phyloP scores from a whole-genome alignment of 2,113 vertebrate species.

The Euleptes europaea region DNA sequence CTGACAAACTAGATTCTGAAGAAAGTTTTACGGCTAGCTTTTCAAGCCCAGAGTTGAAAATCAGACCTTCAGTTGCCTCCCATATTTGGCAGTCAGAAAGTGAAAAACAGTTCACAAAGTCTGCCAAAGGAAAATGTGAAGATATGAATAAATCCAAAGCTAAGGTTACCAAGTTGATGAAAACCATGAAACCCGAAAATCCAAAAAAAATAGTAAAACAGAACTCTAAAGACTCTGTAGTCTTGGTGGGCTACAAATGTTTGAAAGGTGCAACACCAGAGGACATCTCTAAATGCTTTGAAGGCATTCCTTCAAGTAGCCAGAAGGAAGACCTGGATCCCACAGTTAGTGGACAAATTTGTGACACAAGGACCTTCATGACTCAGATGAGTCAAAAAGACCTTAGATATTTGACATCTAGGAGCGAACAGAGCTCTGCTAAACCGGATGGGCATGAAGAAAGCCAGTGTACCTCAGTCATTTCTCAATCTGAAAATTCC shows the following conservation, averaged over 20 bases:
- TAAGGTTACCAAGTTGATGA: constrained; percentile 93
- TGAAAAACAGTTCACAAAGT: constrained; percentile 81
- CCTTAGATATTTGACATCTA: constrained; percentile 68
- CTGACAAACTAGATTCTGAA: constrained; percentile 84
- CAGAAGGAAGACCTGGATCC: constrained; percentile 79
- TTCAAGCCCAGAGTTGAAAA: constrained; percentile 82
- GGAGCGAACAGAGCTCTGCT: constrained; percentile 71
- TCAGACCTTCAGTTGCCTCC: constrained; percentile 72
- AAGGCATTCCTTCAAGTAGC: constrained; percentile 76
- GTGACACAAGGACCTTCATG: constrained; percentile 75
- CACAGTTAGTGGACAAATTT: constrained; percentile 67
- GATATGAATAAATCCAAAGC: constrained; percentile 89
- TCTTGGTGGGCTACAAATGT: constrained; percentile 95
- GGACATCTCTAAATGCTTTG: constrained; percentile 78
- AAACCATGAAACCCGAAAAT: constrained; percentile 91
- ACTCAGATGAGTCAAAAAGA: constrained; percentile 75
- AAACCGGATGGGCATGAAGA: constrained; percentile 67
- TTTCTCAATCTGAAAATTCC: constrained; percentile 73
- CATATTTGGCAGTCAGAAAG: constrained; percentile 80
- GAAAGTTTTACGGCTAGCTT: constrained; percentile 79
- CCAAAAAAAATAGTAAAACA: constrained; percentile 92
- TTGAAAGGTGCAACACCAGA: constrained; percentile 84
- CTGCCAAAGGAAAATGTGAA: constrained; percentile 79
- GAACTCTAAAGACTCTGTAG: constrained; percentile 93
- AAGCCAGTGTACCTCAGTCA: constrained; percentile 64